phyloP scores from a whole-genome alignment of 2,113 vertebrate species.

The Ceyx margarethae region DNA sequence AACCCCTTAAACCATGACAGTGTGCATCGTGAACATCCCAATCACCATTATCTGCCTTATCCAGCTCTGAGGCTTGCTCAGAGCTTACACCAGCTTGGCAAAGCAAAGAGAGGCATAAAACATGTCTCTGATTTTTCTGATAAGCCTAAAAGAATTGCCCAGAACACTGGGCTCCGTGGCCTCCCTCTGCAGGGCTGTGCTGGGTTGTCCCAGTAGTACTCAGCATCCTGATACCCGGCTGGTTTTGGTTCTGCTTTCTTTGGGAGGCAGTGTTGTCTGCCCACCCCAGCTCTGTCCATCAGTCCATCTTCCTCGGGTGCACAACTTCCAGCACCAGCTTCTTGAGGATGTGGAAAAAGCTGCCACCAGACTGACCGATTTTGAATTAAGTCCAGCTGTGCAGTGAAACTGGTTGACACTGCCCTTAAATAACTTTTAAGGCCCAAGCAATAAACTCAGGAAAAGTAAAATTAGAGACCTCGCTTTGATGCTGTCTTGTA shows the following conservation, averaged over 20 bases:
- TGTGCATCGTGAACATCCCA: background rate
- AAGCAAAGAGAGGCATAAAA: background rate
- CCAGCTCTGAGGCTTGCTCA: background rate
- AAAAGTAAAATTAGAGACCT: slow-evolving; percentile 56
- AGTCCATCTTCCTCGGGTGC: background rate
- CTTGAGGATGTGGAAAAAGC: background rate
- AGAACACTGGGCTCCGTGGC: fast-evolving
- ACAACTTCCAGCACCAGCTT: background rate
- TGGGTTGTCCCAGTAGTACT: background rate
- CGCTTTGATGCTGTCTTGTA: background rate
- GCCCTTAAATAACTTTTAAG: background rate
- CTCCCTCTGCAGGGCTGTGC: background rate
- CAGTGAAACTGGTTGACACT: background rate
- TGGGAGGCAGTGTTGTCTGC: background rate
- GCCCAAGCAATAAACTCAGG: slow-evolving; percentile 23
- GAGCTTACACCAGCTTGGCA: background rate
- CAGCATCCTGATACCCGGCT: background rate
- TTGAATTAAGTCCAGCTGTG: background rate
- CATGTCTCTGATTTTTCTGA: background rate
- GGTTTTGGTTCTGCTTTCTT: background rate
- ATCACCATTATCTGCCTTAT: background rate
- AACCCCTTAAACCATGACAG: background rate
- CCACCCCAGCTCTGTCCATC: background rate
- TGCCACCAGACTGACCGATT: background rate
- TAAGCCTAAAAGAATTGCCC: background rate